Base-by-base conservation (phyloP, 2,888 invertebrate species). In the Diarsia brunnea region DNA sequence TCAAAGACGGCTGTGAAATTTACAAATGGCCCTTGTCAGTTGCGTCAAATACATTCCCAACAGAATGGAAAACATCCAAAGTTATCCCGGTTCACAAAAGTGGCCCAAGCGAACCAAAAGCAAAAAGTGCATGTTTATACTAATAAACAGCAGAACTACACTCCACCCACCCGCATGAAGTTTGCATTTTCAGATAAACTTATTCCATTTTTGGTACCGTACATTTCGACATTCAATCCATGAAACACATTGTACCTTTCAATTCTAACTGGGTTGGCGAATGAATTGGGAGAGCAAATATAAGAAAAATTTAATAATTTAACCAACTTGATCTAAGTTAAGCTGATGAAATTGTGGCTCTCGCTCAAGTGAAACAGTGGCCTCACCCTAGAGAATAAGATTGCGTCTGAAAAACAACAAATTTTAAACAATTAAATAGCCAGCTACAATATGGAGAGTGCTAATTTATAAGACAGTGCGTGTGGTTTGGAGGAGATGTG, bases 401-500 rank as follows among this genome's bases (percentile, higher is more conserved):
- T 24, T 69, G 38, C 8, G 11, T 21, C 21, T 49, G 19, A 49
- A 45, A 69, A 19, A 68, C 10, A 66, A 24, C 10, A 16, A 16
- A 71, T 21, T 27, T 24, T 27, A 27, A 27, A 47, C 38, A 10
- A 38, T 31, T 27, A 31, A 71, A 19, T 49, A 38, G 31, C 5
- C 24, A 31, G 19, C 3, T 21, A 38, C 31, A 3, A 24, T 27
- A 16, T 19, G 31, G 16, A n/a, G 38, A 60, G 43, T 53, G 24
- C 19, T 63, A 51, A 65, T 78, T 55, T 31, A n/a, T 58, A 69
- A 69, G 49, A 45, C 21, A 64, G 19, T 45, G 24, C n/a, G 11
- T 43, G 31, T n/a, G 49, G n/a, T 63, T 63, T 11, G 14, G 38
- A 61, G 14, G 79, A 79, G 47, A 69, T 55, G 11, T 51, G 31